A percentile compares a stretch with the other conserved stretches of the same genome.
Evolutionary conservation across 2,888 invertebrate genomes (phyloP).

Genomic region (Drosophila kanekoi): DNA sequence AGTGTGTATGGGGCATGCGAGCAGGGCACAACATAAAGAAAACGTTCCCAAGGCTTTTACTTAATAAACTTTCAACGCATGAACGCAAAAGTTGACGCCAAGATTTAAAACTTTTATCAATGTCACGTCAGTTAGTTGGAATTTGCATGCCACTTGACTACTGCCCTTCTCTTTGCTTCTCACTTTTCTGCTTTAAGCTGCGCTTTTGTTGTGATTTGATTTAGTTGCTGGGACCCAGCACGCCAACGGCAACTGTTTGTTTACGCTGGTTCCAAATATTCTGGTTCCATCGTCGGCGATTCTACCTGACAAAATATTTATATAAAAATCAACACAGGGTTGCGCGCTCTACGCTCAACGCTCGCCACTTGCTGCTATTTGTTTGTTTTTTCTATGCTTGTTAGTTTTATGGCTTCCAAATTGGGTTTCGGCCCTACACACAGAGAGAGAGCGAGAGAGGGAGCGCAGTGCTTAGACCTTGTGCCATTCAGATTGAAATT

Average conservation of each 20-base stretch:
- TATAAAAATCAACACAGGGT: conserved; percentile 59
- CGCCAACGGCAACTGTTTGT: conserved; percentile 48
- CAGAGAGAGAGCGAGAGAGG: background rate
- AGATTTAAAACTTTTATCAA: conserved; percentile 50
- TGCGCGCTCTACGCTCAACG: conserved; percentile 1
- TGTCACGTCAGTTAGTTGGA: conserved; percentile 32
- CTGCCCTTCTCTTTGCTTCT: background rate
- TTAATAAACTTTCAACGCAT: conserved; percentile 71
- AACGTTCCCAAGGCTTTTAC: conserved; percentile 41
- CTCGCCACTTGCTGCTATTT: conserved; percentile 20
- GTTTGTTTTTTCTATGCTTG: conserved; percentile 28
- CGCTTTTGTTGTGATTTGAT: conserved; percentile 68
- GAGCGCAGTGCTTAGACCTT: background rate
- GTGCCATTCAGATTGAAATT: too few species aligned
- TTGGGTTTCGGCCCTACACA: background rate
- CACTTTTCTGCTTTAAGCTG: conserved; percentile 9
- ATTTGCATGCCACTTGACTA: conserved; percentile 49
- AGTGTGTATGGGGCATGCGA: background rate
- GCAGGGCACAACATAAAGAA: background rate
- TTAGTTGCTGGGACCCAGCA: conserved; percentile 46
- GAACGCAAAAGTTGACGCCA: conserved; percentile 19
- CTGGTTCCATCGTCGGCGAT: conserved; percentile 9
- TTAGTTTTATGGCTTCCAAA: conserved; percentile 30
- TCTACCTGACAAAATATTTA: conserved; percentile 73
- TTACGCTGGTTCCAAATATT: conserved; percentile 17